Conservation (phyloP, 2,888 invertebrate genomes). For the Trichopoda pennipes region DNA sequence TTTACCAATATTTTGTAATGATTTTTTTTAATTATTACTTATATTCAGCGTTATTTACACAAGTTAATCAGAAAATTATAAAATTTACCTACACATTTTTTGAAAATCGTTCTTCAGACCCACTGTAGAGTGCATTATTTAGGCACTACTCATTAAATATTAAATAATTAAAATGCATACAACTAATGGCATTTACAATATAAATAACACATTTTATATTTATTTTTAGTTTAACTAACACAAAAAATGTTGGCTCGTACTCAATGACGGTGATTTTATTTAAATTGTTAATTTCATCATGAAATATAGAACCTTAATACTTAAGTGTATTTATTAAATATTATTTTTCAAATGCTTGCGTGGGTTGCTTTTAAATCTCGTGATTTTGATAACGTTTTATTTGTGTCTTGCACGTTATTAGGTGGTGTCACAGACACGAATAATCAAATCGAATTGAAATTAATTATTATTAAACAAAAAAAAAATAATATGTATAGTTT, state of each 20-base stretch:
- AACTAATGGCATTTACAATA: background rate
- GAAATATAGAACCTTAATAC: background rate
- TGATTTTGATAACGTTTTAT: conserved; percentile 29
- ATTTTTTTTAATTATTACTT: too few species aligned
- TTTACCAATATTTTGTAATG: too few species aligned
- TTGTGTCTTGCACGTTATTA: conserved; percentile 5
- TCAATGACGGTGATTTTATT: conserved; percentile 8
- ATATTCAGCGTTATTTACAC: too few species aligned
- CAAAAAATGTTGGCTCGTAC: background rate
- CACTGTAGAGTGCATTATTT: background rate
- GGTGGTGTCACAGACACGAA: background rate
- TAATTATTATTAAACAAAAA: background rate
- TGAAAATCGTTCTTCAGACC: background rate
- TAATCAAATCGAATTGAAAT: background rate
- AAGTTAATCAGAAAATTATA: too few species aligned
- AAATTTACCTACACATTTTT: too few species aligned
- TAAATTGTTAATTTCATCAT: conserved; percentile 34
- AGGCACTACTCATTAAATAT: conserved; percentile 6
- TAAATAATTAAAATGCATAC: conserved; percentile 33
- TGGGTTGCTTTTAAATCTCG: conserved; percentile 11
- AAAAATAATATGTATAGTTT: too few species aligned
- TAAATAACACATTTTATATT: background rate
- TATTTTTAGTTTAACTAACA: background rate
- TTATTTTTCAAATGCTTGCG: background rate
- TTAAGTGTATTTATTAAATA: background rate